Conservation (phyloP, 2,797 vertebrate genomes). For the Danio kyathit region DNA sequence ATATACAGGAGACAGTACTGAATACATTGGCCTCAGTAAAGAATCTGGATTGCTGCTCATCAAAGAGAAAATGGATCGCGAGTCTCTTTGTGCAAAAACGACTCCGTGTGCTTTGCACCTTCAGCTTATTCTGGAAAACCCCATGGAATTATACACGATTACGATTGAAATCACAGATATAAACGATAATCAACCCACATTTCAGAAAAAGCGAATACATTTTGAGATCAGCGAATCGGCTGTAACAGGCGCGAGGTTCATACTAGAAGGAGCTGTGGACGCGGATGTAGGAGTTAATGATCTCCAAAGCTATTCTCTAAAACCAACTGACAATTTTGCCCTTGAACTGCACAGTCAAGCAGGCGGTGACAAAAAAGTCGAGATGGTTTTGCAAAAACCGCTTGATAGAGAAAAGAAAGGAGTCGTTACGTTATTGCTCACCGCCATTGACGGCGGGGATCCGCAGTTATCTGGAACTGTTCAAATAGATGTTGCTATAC, state of each 20-base stretch:
- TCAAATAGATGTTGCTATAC: slow-evolving; percentile 67
- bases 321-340: slow-evolving; percentile 69
- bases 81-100: slow-evolving; percentile 71
- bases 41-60: slow-evolving; percentile 71
- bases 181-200: slow-evolving; percentile 73
- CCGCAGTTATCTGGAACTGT: slow-evolving; percentile 72
- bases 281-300: slow-evolving; percentile 71
- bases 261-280: slow-evolving; percentile 72
- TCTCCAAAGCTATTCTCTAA: slow-evolving; percentile 71
- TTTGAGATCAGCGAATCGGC: slow-evolving; percentile 76
- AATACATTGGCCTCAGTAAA: slow-evolving; percentile 71
- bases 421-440: slow-evolving; percentile 60
- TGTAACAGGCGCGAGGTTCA: slow-evolving; percentile 68
- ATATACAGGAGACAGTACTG: slow-evolving; percentile 59
- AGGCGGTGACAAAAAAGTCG: slow-evolving; percentile 67
- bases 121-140: slow-evolving; percentile 74
- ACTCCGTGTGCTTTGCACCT: slow-evolving; percentile 76
- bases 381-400: slow-evolving; percentile 74
- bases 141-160: slow-evolving; percentile 72
- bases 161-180: slow-evolving; percentile 76
- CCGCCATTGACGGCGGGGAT: slow-evolving; percentile 71
- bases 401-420: slow-evolving; percentile 73
- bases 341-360: slow-evolving; percentile 68
- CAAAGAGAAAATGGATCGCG: slow-evolving; percentile 75
- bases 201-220: slow-evolving; percentile 62